phyloP scores from a whole-genome alignment of 2,888 invertebrate species.

The Leptogaster cylindrica region DNA sequence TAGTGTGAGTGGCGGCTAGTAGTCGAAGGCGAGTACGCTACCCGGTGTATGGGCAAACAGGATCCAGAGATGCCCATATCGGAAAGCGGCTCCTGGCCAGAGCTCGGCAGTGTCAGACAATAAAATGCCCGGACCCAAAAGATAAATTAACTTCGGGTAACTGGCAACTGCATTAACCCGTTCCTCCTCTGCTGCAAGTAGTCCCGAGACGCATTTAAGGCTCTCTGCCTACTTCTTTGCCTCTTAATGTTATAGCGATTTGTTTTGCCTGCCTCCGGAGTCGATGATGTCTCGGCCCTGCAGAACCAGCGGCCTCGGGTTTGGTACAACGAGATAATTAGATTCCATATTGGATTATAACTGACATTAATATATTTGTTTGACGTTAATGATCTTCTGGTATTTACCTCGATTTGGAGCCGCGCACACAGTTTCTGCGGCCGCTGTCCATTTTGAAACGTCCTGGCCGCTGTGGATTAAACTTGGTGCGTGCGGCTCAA shows the following conservation, averaged over 20 bases:
- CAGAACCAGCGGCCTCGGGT: conserved; percentile 13
- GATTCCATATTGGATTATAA: conserved; percentile 52
- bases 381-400: conserved; percentile 52
- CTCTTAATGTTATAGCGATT: conserved; percentile 29
- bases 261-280: conserved; percentile 37
- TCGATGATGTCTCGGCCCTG: conserved; percentile 22
- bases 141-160: conserved; percentile 37
- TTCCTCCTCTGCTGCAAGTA: conserved; percentile 13
- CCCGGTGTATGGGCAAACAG: conserved; percentile 21
- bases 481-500: conserved; percentile 24
- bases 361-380: conserved; percentile 52
- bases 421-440: conserved; percentile 44
- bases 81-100: conserved; percentile 25
- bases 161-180: conserved; percentile 35
- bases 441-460: conserved; percentile 23
- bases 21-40: not conserved
- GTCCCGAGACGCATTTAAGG: conserved; percentile 11
- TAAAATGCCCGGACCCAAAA: conserved; percentile 36
- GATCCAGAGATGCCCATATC: conserved; percentile 35
- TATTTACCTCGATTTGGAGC: conserved; percentile 52
- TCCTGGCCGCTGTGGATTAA: conserved; percentile 7
- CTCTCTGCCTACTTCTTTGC: conserved; percentile 34
- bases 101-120: conserved; percentile 38
- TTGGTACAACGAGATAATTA: conserved; percentile 49
- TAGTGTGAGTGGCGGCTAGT: conserved; percentile 6